Evolutionary conservation across 2,797 vertebrate genomes (phyloP), one percentile per base, ranked within the genome.

Genomic region (Siniperca undulata): DNA sequence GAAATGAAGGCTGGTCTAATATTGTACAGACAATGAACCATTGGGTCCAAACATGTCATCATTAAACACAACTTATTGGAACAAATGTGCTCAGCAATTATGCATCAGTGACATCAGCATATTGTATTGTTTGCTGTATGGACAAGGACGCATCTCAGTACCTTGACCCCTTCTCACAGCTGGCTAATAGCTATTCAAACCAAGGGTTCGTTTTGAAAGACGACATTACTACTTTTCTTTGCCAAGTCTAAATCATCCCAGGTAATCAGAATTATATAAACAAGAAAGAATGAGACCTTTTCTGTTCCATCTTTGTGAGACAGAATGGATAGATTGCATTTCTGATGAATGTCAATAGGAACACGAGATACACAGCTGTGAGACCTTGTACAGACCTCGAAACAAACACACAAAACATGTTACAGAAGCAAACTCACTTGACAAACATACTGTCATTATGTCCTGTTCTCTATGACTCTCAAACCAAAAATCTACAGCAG

Each of bases 261-360:
- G 74, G 83, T 91, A 94, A 92, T 93, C 89, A 90, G 77, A 91
- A 90, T 90, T 82, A 88, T 72, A 89, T 82, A 92, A 95, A 94
- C 86, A 91, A 92, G 85, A 78, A 77, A 86, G 86, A 92, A 90
- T 79, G 84, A 87, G 79, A 75, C 64, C 81, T 83, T 88, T 89
- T 92, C 84, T 86, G 77, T 75, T 24, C 20, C 0, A 10, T 65
- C 72, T 88, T 88, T 92, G 83, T 88, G 77, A 61, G 61, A 14
- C n/a, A 36, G 77, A 92, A 86, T 73, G 72, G 82, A 60, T 59
- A 34, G 77, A 82, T 79, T 78, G 75, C 72, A 83, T 90, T 83
- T 86, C 78, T 88, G 85, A 92, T 81, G 82, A 82, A 87, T 86
- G 82, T 88, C 88, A 92, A 91, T 85, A 77, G 83, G 75, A 84